Conservation (phyloP, 2,113 vertebrate species). For the Eolophus roseicapilla region DNA sequence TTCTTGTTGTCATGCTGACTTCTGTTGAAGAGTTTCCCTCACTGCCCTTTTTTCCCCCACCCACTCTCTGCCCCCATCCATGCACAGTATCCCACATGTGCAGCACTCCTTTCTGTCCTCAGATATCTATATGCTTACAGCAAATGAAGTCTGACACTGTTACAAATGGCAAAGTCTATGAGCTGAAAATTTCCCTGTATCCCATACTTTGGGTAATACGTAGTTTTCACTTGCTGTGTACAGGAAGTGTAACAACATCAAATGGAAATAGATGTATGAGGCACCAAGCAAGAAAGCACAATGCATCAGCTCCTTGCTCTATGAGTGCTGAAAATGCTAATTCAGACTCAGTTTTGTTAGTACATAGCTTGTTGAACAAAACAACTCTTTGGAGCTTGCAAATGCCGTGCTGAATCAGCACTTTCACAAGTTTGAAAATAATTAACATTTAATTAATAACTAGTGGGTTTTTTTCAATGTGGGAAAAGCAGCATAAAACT, state of each 20-base stretch:
- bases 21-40: background rate
- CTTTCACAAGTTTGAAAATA: background rate
- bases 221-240: background rate
- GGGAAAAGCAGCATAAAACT: background rate
- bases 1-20: background rate
- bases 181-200: background rate
- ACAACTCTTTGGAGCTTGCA: background rate
- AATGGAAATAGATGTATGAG: background rate
- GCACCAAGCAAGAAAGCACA: background rate
- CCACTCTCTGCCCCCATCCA: background rate
- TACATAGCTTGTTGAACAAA: background rate
- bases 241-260: background rate
- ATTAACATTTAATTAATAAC: background rate
- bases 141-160: background rate
- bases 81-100: background rate
- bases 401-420: background rate
- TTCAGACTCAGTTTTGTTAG: background rate
- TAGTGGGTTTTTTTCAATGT: rapidly evolving
- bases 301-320: background rate
- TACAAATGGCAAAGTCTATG: background rate
- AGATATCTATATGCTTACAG: background rate
- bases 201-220: background rate
- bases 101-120: background rate
- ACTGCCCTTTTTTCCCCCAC: background rate
- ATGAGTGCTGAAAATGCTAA: background rate